These are phyloP conservation scores for Orchesellides sinensis DNA, from an alignment of 2,888 invertebrate species.

Conservation along the genomic window DNA sequence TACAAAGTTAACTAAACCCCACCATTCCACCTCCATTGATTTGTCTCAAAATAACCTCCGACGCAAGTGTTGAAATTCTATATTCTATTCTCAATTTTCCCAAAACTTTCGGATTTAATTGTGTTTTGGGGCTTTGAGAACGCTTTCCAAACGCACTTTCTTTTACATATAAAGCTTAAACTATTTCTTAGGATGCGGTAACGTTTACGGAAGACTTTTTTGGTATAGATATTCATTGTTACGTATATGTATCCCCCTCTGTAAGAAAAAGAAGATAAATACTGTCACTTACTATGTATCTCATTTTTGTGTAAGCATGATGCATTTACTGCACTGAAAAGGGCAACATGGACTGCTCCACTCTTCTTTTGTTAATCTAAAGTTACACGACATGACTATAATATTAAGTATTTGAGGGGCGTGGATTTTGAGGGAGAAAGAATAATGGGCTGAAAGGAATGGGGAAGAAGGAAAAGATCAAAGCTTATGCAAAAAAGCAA, in stretches of 20 bases:
- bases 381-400: not conserved
- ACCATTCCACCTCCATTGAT: too few species aligned
- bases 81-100: not conserved
- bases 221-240: too few species aligned
- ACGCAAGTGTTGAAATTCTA: not conserved
- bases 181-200: not conserved
- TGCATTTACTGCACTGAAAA: not conserved
- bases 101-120: not conserved
- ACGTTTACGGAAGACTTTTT: too few species aligned
- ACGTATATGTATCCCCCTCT: too few species aligned
- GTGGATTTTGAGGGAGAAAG: conserved; percentile 51
- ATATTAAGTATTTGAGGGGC: conserved; percentile 7
- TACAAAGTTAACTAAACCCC: not conserved
- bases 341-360: conserved; percentile 41
- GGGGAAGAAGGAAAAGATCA: conserved; percentile 41
- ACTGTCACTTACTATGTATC: not conserved
- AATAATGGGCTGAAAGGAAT: conserved; percentile 23
- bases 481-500: conserved; percentile 22
- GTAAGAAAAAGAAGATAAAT: not conserved
- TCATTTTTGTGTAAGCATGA: conserved; percentile 27
- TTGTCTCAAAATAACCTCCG: not conserved
- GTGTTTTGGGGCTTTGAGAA: not conserved
- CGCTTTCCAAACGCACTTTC: not conserved
- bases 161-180: not conserved
- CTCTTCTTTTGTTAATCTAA: conserved; percentile 2